Evolutionary conservation across 2,888 invertebrate genomes (phyloP).

Genomic region (Trachelus iudaicus): DNA sequence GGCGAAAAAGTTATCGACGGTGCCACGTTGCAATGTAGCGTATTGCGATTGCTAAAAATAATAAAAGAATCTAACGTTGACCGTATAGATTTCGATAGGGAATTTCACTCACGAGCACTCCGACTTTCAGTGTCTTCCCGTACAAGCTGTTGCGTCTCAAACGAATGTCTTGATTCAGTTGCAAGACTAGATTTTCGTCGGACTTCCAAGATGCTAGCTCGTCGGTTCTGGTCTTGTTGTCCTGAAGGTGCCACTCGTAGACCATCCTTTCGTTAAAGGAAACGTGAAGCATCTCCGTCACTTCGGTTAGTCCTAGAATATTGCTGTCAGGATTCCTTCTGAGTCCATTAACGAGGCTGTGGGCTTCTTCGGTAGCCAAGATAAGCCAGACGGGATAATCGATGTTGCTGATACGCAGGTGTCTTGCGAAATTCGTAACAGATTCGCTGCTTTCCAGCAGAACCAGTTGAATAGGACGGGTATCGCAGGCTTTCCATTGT

Average conservation of each 20-base stretch:
- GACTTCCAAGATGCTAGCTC: background rate
- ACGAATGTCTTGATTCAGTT: background rate
- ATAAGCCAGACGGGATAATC: background rate
- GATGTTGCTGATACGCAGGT: background rate
- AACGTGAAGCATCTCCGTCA: background rate
- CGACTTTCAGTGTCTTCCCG: background rate
- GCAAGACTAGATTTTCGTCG: background rate
- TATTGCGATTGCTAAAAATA: background rate
- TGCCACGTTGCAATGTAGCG: background rate
- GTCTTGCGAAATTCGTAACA: background rate
- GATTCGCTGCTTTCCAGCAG: background rate
- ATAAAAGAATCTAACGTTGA: background rate
- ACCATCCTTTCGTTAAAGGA: background rate
- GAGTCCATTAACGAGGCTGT: background rate
- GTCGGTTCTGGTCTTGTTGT: background rate
- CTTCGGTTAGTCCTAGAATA: background rate
- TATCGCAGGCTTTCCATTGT: background rate
- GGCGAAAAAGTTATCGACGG: slow-evolving; percentile 15
- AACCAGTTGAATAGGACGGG: background rate
- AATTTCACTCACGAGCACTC: background rate
- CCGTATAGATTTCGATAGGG: background rate
- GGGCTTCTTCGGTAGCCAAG: background rate
- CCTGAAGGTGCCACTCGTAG: background rate
- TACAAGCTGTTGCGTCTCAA: background rate
- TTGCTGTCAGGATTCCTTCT: background rate